phyloP scores from a whole-genome alignment of 1,140 invertebrate genomes.

The Drosophila mauritiana region DNA sequence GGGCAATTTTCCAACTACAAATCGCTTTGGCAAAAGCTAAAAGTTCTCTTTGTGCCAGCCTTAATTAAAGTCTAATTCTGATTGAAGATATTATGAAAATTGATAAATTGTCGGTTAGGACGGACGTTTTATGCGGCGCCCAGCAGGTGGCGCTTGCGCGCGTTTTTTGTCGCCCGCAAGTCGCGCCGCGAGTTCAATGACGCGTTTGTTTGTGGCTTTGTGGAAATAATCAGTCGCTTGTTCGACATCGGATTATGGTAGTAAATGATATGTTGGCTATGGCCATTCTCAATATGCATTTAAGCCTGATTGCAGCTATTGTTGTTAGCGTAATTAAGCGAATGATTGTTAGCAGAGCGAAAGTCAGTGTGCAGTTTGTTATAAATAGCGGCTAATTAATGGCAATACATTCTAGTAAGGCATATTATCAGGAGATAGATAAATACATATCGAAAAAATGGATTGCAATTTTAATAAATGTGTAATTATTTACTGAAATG shows the following conservation, averaged over 20 bases:
- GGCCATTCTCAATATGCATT: slow-evolving; percentile 51
- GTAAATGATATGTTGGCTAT: slow-evolving; percentile 51
- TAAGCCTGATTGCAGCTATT: slow-evolving; percentile 62
- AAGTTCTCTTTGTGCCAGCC: slow-evolving; percentile 13
- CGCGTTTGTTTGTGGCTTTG: slow-evolving; percentile 20
- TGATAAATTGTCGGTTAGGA: slow-evolving; percentile 61
- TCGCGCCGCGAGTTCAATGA: slow-evolving; percentile 38
- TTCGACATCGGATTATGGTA: slow-evolving; percentile 47
- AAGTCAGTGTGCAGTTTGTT: slow-evolving; percentile 31
- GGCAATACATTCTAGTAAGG: slow-evolving; percentile 2
- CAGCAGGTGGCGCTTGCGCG: slow-evolving; percentile 54
- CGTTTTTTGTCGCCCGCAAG: slow-evolving; percentile 37
- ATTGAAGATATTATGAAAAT: slow-evolving; percentile 35
- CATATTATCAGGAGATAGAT: neutral
- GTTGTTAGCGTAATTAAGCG: slow-evolving; percentile 36
- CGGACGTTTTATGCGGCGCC: slow-evolving; percentile 20
- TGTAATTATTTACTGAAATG: neutral
- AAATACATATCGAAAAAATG: neutral
- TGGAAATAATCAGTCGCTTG: slow-evolving; percentile 29
- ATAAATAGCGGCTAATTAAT: slow-evolving; percentile 7
- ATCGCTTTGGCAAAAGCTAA: slow-evolving; percentile 1
- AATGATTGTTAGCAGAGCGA: slow-evolving; percentile 45
- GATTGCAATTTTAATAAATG: neutral
- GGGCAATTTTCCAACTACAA: slow-evolving; percentile 21
- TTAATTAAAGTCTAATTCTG: slow-evolving; percentile 41